phyloP scores from a whole-genome alignment of 2,888 invertebrate species.

The Sarcophaga rosellei region DNA sequence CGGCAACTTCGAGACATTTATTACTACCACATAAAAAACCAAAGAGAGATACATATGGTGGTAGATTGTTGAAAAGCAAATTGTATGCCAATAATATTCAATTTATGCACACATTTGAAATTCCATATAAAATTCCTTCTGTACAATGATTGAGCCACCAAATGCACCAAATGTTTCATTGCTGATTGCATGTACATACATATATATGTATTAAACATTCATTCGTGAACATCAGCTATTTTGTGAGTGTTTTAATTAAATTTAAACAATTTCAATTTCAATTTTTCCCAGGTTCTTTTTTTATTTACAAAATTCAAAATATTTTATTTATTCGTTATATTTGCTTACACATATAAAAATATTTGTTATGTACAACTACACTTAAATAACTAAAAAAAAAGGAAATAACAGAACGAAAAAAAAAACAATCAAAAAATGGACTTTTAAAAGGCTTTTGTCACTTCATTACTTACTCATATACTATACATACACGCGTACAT shows the following conservation, averaged over 20 bases:
- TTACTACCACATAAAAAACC: too few species aligned
- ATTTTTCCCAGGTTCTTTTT: background rate
- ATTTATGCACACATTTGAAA: too few species aligned
- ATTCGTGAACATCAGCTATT: slow-evolving; percentile 27
- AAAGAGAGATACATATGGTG: too few species aligned
- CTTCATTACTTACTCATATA: background rate
- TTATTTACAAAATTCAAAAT: background rate
- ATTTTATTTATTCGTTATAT: background rate
- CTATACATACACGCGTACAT: background rate
- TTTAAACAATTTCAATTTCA: background rate
- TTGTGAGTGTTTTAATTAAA: slow-evolving; percentile 39
- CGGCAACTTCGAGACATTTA: too few species aligned
- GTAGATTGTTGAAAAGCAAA: too few species aligned
- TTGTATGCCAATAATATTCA: too few species aligned
- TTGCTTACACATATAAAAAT: background rate
- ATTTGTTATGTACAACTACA: background rate
- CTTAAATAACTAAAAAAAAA: background rate
- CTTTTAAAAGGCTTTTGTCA: background rate
- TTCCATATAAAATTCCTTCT: too few species aligned
- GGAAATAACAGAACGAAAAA: too few species aligned
- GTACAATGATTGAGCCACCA: background rate
- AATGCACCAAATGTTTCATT: background rate
- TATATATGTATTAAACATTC: background rate
- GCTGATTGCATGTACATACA: background rate
- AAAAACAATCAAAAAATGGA: background rate